Percentiles rank a stretch among this genome's conserved stretches.
Evolutionary conservation across 2,888 invertebrate species (phyloP).

Genomic region (Xestoiulus laeticollis): DNA sequence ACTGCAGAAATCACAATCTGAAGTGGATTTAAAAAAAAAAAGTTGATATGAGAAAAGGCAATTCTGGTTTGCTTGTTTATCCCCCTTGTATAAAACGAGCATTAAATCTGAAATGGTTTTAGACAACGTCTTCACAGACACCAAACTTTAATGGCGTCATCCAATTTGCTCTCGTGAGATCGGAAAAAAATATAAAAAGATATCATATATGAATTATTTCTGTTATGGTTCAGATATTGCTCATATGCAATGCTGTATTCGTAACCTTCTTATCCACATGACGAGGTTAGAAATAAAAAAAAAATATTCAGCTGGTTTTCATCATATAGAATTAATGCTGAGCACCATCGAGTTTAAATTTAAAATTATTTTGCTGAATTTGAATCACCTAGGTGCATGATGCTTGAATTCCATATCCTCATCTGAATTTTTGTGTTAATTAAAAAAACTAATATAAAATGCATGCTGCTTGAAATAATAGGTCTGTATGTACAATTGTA

Average conservation of each 20-base stretch:
- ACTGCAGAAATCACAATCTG: slow-evolving; percentile 26
- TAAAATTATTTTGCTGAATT: too few species aligned
- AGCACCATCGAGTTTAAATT: too few species aligned
- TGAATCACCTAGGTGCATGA: too few species aligned
- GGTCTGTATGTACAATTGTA: too few species aligned
- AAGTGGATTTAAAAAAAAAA: slow-evolving; percentile 4
- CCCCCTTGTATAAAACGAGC: slow-evolving; percentile 11
- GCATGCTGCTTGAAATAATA: too few species aligned
- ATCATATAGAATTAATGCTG: too few species aligned
- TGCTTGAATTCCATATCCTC: too few species aligned
- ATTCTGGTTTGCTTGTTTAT: slow-evolving; percentile 26
- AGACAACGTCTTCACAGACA: neutral
- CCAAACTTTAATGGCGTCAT: neutral
- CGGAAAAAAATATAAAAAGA: neutral
- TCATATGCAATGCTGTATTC: neutral
- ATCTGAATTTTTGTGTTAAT: too few species aligned
- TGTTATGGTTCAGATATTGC: neutral
- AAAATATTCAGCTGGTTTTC: too few species aligned
- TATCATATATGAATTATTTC: neutral
- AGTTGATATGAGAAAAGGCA: slow-evolving; percentile 26
- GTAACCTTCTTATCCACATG: too few species aligned
- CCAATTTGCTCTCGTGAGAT: neutral
- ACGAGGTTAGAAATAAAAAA: too few species aligned
- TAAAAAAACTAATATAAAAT: too few species aligned
- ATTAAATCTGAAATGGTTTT: slow-evolving; percentile 18